phyloP scores from a whole-genome alignment of 2,797 vertebrate genomes.

The Sarcophilus harrisii region DNA sequence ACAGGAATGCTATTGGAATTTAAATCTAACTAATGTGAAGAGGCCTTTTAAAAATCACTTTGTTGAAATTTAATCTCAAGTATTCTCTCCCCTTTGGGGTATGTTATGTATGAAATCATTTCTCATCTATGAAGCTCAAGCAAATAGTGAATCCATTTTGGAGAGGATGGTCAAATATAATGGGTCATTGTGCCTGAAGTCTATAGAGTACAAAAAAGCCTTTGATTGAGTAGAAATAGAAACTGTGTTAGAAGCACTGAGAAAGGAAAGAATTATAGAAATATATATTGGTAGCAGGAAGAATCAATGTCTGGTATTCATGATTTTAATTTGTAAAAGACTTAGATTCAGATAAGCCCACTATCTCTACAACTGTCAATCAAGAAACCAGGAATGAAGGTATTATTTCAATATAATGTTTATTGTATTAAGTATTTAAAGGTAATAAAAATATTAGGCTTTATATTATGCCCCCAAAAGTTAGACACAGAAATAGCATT shows the following conservation, averaged over 20 bases:
- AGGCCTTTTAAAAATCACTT: slow-evolving; percentile 72
- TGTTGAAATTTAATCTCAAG: slow-evolving; percentile 83
- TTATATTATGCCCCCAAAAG: slow-evolving; percentile 63
- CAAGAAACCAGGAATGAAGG: slow-evolving; percentile 20
- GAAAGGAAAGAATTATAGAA: slow-evolving; percentile 81
- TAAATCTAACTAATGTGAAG: slow-evolving; percentile 71
- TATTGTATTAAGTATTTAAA: slow-evolving; percentile 53
- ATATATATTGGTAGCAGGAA: slow-evolving; percentile 78
- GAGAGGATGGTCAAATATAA: slow-evolving; percentile 85
- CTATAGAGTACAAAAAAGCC: slow-evolving; percentile 85
- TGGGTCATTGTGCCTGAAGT: slow-evolving; percentile 84
- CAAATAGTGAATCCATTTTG: slow-evolving; percentile 85
- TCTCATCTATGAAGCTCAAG: slow-evolving; percentile 85
- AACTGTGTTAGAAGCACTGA: slow-evolving; percentile 82
- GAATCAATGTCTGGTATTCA: slow-evolving; percentile 64
- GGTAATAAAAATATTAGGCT: slow-evolving; percentile 51
- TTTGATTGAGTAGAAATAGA: slow-evolving; percentile 86
- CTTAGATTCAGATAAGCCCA: slow-evolving; percentile 7
- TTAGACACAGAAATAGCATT: slow-evolving; percentile 62
- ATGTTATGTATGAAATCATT: slow-evolving; percentile 85
- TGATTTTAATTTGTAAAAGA: slow-evolving; percentile 49
- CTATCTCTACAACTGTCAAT: slow-evolving; percentile 46
- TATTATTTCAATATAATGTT: slow-evolving; percentile 57
- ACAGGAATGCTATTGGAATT: slow-evolving; percentile 71
- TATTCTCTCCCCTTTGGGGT: slow-evolving; percentile 84